Percentiles rank a stretch among this genome's conserved stretches.
phyloP scores from a whole-genome alignment of 2,797 vertebrate species.

The Betta splendens region DNA sequence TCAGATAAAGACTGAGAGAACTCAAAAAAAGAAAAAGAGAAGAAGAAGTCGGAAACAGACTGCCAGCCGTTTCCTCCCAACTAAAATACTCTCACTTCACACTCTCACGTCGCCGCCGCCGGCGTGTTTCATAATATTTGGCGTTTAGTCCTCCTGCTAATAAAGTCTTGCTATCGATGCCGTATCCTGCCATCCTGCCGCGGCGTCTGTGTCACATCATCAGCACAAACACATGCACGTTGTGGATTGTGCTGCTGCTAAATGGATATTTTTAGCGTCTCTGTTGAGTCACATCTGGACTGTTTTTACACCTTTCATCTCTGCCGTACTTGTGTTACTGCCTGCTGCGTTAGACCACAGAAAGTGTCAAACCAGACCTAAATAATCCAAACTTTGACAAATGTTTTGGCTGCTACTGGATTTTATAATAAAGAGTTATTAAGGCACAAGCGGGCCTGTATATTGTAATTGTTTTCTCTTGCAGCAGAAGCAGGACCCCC shows the following conservation, averaged over 20 bases:
- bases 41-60: conserved; percentile 33
- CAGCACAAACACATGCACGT: not conserved
- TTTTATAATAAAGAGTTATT: not conserved
- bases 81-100: conserved; percentile 7
- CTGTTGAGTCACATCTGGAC: conserved; percentile 1
- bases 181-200: not conserved
- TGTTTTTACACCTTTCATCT: not conserved
- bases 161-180: not conserved
- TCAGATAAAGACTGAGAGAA: conserved; percentile 71
- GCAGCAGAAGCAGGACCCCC: no score
- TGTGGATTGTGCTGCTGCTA: not conserved
- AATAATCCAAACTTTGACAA: not conserved
- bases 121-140: conserved; percentile 11
- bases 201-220: not conserved
- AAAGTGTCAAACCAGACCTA: not conserved
- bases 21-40: conserved; percentile 38
- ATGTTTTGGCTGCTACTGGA: not conserved
- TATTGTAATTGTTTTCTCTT: no score
- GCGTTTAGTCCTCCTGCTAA: not conserved
- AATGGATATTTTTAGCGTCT: not conserved
- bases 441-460: no score
- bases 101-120: conserved; percentile 4
- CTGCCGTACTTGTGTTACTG: not conserved
- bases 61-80: conserved; percentile 26
- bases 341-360: not conserved